A percentile compares a stretch with the other conserved stretches of the same genome.
These are phyloP conservation scores for Lordiphosa stackelbergi DNA, from an alignment of 1,140 invertebrate genomes.

Conservation along the genomic window DNA sequence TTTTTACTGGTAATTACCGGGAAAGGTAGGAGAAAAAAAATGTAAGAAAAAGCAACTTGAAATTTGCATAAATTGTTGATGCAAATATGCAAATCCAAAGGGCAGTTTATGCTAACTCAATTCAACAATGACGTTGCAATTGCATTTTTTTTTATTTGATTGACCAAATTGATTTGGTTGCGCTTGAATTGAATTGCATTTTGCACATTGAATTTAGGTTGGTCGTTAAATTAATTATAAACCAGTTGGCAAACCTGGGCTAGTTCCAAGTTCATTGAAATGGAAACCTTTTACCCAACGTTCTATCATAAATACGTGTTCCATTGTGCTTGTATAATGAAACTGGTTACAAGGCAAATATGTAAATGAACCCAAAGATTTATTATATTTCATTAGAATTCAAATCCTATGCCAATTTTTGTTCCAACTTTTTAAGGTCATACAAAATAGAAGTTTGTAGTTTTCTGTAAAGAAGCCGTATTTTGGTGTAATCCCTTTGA, in stretches of 20 bases:
- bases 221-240: not conserved
- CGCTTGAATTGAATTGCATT: slow-evolving; percentile 11
- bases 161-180: slow-evolving; percentile 12
- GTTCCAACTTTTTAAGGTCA: slow-evolving; percentile 2
- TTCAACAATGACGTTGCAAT: slow-evolving; percentile 4
- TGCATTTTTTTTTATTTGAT: slow-evolving; percentile 9
- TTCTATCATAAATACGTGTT: slow-evolving; percentile 7
- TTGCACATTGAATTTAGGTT: not conserved
- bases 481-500: not conserved
- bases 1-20: slow-evolving; percentile 5
- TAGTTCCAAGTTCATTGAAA: slow-evolving; percentile 2
- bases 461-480: not conserved
- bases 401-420: slow-evolving; percentile 14
- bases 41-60: not conserved
- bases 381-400: slow-evolving; percentile 35
- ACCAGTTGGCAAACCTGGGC: not conserved
- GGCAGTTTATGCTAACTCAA: not conserved
- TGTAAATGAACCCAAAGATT: slow-evolving; percentile 30
- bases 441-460: not conserved
- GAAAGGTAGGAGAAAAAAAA: not conserved
- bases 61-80: slow-evolving; percentile 12
- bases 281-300: not conserved
- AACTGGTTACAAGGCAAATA: slow-evolving; percentile 29
- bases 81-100: slow-evolving; percentile 2
- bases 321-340: slow-evolving; percentile 32